Conservation (phyloP, 2,113 vertebrate species). For the Solea solea region DNA sequence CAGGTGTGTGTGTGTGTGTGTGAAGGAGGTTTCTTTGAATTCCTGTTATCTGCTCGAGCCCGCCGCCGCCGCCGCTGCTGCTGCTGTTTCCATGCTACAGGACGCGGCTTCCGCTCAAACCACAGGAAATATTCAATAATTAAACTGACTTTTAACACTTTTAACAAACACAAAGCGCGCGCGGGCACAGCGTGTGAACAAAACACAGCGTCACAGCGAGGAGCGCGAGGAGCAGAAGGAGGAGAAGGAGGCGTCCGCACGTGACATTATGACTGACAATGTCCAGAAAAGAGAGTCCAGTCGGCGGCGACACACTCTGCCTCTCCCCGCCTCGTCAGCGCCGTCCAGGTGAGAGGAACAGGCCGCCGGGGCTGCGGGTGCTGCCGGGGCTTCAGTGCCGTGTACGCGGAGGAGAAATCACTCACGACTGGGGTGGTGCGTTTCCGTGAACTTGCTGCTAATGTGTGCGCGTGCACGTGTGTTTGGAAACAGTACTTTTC, state of each 20-base stretch:
- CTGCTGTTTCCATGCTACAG: slow-evolving; percentile 14
- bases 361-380: background rate
- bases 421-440: background rate
- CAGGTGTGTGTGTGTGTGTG: slow-evolving; percentile 1
- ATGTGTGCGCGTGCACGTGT: slow-evolving; percentile 6
- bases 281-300: background rate
- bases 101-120: background rate
- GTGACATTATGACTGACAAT: background rate
- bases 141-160: background rate
- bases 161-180: background rate
- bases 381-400: background rate
- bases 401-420: background rate
- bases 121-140: background rate
- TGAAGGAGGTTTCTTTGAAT: no score
- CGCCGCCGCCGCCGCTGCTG: background rate
- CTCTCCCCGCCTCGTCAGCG: background rate
- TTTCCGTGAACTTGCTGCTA: slow-evolving; percentile 36
- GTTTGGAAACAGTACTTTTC: slow-evolving; percentile 62
- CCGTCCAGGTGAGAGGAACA: background rate
- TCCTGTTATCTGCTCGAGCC: slow-evolving; percentile 3
- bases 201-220: background rate
- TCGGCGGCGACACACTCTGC: background rate
- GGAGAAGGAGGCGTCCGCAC: background rate
- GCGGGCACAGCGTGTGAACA: background rate
- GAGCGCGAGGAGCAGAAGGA: no score